Evolutionary conservation across 2,797 vertebrate genomes (phyloP), one percentile per base, ranked within the genome.

Genomic region (Scolopax rusticola): DNA sequence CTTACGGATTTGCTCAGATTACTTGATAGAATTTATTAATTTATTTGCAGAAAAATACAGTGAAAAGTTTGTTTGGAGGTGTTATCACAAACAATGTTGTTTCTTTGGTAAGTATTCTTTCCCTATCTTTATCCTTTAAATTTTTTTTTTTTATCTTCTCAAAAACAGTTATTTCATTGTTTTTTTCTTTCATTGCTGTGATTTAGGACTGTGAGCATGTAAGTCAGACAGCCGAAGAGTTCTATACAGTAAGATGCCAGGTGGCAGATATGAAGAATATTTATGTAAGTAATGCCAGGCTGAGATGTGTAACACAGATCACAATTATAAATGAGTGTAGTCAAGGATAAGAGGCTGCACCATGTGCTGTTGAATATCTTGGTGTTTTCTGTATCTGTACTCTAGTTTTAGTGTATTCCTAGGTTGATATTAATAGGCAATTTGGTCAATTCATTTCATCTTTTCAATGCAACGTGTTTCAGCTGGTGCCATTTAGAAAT

Each of bases 251-350:
- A 92, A 98, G 99, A 54, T 99, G 99, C 98, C 99, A 99, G 92
- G 99, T 99, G 67, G 99, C 99, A 12, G 99, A 99, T 89, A 99
- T 99, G 99, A 99, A 99, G 98, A 99, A 99, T 97, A 99, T 99
- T 98, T 99, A 99, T 85, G 99, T 99, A 95, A 99, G 99, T 98
- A 93, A 48, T 63, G 48, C 21, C 59, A 45, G 61, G 28, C 56
- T 76, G 51, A 54, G 65, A 9, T 8, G 6, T 15, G 5, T 19
- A 67, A 11, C 30, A 4, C 5, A 51, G 30, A 19, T 65, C 53
- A 40, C 67, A 10, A 3, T 47, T 70, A 15, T 3, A 64, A 13
- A 17, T 57, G 47, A 38, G 7, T 18, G 21, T 54, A 53, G 40
- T 51, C 8, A 19, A 21, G 5, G 28, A 19, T 40, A 12, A 54